Base-by-base conservation (phyloP, 2,888 invertebrate genomes). In the Drosophila birchii region DNA sequence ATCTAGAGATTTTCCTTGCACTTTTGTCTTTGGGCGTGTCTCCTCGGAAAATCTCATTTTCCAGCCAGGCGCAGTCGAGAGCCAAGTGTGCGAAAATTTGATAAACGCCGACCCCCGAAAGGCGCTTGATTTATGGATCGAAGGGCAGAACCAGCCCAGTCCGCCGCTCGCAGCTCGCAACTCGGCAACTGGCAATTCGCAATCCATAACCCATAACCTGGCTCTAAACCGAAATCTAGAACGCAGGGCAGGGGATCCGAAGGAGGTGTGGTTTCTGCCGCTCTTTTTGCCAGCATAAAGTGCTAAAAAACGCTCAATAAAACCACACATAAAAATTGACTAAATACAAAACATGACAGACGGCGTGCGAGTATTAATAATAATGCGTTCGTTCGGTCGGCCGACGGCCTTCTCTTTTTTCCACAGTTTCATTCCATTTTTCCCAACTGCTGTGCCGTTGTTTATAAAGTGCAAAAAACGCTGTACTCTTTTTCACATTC, bases 301-400 rank as follows among this genome's bases (percentile, higher is more conserved):
- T 74, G 77, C 74, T 77, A 70, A 80, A 85, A 79, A 78, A 68
- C 74, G 79, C 82, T 85, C 85, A 81, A 88, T 86, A 81, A 81
- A 71, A 75, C 68, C 63, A 63, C 58, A 62, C 61, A 49, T 78
- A 81, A 89, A 78, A 81, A 87, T 79, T 85, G 83, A 86, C 86
- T 88, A 87, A 88, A 88, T 83, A 83, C 88, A 75, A 78, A 86
- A 86, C 81, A 81, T 89, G 89, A 86, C 90, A 82, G 86, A 81
- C 84, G 86, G 89, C 89, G 88, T 86, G 86, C 87, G 84, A 89
- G 86, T 80, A 88, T 89, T 90, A 90, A 90, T 90, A 89, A 89
- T 88, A 89, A 89, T 87, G 89, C 84, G 86, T 77, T 88, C 84
- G 84, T 76, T 78, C 79, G 54, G 62, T 78, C 79, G 54, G 62